Evolutionary conservation across 2,113 vertebrate genomes (phyloP).

Genomic region (Halcyon senegalensis): DNA sequence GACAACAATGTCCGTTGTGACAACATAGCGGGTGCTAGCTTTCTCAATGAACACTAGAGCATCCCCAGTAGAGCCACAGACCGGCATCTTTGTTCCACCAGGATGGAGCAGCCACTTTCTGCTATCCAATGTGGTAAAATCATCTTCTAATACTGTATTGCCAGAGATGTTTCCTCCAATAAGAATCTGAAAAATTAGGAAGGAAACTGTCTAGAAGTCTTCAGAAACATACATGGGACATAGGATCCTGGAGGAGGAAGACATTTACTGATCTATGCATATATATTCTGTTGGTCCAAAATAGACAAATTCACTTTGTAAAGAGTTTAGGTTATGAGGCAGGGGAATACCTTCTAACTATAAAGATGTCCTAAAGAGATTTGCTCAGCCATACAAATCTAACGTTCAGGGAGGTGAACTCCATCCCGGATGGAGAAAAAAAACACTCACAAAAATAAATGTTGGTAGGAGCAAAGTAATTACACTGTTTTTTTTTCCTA

Average conservation of each 20-base stretch:
- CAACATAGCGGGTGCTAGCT: constrained; percentile 94
- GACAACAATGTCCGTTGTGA: constrained; percentile 93
- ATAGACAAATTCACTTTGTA: neutral
- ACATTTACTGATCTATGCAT: neutral
- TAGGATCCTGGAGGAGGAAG: neutral
- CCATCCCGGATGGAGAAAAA: neutral
- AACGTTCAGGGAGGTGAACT: neutral
- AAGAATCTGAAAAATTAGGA: constrained; percentile 82
- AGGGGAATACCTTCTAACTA: neutral
- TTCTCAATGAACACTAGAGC: constrained; percentile 98
- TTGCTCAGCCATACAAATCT: neutral
- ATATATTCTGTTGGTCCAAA: neutral
- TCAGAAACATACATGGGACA: neutral
- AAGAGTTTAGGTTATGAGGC: neutral
- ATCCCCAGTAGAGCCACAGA: constrained; percentile 92
- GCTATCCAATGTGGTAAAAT: constrained; percentile 89
- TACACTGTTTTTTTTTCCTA: neutral
- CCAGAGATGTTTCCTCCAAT: constrained; percentile 96
- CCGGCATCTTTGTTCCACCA: constrained; percentile 94
- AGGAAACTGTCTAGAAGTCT: neutral
- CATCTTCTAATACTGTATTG: constrained; percentile 93
- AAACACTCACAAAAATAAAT: neutral
- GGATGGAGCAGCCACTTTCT: constrained; percentile 97
- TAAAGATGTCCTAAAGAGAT: neutral
- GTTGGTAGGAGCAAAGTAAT: neutral